Percentiles rank a stretch among this genome's conserved stretches.
Conservation (phyloP, 2,888 invertebrate genomes). For the Pediacus dermestoides region DNA sequence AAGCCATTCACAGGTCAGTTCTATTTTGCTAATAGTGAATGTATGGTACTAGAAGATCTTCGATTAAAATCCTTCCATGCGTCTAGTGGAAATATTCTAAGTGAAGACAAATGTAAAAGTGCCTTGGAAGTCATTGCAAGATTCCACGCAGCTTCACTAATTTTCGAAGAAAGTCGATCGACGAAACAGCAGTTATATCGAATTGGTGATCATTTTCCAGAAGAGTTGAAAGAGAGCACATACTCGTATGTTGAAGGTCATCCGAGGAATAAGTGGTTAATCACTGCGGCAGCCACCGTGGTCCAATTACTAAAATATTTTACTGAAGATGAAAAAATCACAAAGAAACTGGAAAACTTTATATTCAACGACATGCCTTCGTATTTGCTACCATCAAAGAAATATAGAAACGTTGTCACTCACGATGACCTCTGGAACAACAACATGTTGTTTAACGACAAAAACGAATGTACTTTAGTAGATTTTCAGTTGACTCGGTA, state of each 20-base stretch:
- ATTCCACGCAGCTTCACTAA: conserved; percentile 55
- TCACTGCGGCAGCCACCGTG: conserved; percentile 28
- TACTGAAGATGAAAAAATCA: conserved; percentile 17
- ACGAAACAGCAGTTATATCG: conserved; percentile 21
- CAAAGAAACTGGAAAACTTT: conserved; percentile 26
- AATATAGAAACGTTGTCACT: conserved; percentile 54
- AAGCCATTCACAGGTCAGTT: conserved; percentile 42
- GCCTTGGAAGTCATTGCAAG: conserved; percentile 43
- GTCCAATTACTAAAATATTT: conserved; percentile 30
- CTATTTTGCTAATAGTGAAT: conserved; percentile 48
- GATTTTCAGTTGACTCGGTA: conserved; percentile 68
- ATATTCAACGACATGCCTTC: conserved; percentile 25
- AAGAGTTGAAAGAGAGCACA: conserved; percentile 32
- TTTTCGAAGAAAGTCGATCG: conserved; percentile 50
- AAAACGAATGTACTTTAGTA: conserved; percentile 56
- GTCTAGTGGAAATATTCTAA: conserved; percentile 13
- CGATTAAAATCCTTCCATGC: conserved; percentile 43
- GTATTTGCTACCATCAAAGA: conserved; percentile 39
- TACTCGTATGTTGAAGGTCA: conserved; percentile 38
- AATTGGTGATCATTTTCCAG: conserved; percentile 31
- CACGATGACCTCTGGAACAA: conserved; percentile 65
- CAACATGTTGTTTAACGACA: conserved; percentile 56
- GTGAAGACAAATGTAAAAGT: conserved; percentile 15
- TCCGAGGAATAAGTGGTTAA: conserved; percentile 38
- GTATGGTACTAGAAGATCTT: conserved; percentile 52